phyloP scores from a whole-genome alignment of 2,888 invertebrate genomes.

The Schrankia costaestrigalis region DNA sequence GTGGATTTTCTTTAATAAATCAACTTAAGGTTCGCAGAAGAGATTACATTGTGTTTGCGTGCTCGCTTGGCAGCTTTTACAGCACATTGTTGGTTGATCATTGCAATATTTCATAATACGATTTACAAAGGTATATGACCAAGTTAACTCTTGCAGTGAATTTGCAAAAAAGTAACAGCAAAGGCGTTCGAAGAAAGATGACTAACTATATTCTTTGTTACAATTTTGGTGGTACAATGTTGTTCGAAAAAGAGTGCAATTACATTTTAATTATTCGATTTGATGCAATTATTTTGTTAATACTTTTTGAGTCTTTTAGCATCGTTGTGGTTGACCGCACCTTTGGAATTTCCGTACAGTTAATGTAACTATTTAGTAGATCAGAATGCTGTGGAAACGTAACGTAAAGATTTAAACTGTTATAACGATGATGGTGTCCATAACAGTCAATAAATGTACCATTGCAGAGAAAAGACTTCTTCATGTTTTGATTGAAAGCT shows the following conservation, averaged over 20 bases:
- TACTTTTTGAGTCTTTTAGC: not conserved
- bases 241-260: not conserved
- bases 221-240: not conserved
- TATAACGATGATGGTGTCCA: no score
- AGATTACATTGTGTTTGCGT: constrained; percentile 64
- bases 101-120: constrained; percentile 42
- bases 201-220: constrained; percentile 11
- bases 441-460: no score
- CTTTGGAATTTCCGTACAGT: no score
- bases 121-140: constrained; percentile 27
- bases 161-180: constrained; percentile 10
- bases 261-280: constrained; percentile 1
- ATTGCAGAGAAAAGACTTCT: no score
- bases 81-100: constrained; percentile 51
- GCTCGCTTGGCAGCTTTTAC: constrained; percentile 44
- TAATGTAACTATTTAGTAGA: no score
- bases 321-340: no score
- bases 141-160: constrained; percentile 17
- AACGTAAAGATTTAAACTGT: no score
- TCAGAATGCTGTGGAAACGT: no score
- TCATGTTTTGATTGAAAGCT: no score
- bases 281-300: not conserved
- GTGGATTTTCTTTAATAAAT: constrained; percentile 57
- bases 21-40: constrained; percentile 49
- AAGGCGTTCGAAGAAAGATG: constrained; percentile 16